These are phyloP conservation scores for Drosophila emarginata DNA, from an alignment of 2,888 invertebrate species.

Conservation along the genomic window DNA sequence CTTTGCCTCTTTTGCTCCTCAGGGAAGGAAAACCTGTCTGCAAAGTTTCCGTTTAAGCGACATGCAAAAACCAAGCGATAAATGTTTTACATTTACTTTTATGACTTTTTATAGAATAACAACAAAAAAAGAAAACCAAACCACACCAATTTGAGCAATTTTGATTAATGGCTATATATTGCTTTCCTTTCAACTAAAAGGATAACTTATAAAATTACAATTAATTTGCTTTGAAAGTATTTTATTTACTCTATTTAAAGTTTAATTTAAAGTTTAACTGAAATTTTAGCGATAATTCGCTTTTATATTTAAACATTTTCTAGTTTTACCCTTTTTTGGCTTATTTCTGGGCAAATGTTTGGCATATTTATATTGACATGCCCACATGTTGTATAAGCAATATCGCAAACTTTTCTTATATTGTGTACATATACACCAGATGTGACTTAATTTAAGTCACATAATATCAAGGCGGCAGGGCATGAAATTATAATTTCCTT, in stretches of 20 bases:
- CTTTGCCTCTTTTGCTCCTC: neutral
- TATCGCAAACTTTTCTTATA: neutral
- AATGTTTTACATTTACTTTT: neutral
- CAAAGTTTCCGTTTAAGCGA: neutral
- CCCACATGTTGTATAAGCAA: constrained; percentile 17
- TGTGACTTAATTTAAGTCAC: constrained; percentile 14
- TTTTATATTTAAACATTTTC: neutral
- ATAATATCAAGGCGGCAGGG: constrained; percentile 10
- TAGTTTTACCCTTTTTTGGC: neutral
- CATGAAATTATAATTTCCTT: constrained; percentile 23
- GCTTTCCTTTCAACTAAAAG: no score
- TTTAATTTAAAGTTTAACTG: neutral
- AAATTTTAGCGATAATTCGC: neutral
- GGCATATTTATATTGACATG: constrained; percentile 5
- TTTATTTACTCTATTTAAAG: no score
- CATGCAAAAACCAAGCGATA: neutral
- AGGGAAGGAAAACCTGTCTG: neutral
- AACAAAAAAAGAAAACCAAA: no score
- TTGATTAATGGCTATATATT: no score
- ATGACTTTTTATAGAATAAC: no score
- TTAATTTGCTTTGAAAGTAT: no score
- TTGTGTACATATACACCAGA: constrained; percentile 8
- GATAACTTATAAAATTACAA: no score
- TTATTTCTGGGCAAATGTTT: neutral
- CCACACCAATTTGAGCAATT: no score